These are phyloP conservation scores for Clarias platycephalus DNA, from an alignment of 2,797 vertebrate genomes.

Conservation along the genomic window DNA sequence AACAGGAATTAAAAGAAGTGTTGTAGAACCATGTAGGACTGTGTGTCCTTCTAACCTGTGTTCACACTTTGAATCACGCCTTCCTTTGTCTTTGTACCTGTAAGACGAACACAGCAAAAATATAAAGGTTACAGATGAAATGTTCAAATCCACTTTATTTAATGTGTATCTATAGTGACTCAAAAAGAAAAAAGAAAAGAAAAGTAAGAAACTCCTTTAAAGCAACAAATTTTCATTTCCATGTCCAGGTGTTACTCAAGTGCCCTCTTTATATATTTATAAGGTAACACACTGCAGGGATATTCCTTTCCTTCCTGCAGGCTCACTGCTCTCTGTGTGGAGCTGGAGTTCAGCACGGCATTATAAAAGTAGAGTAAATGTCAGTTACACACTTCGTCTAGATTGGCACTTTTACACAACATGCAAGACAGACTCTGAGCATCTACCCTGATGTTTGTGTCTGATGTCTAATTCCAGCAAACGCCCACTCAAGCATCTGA, in stretches of 20 bases:
- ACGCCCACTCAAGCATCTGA: background rate
- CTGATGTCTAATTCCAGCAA: background rate
- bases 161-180: background rate
- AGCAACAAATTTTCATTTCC: background rate
- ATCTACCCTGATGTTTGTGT: background rate
- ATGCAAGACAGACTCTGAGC: background rate
- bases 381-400: constrained; percentile 9
- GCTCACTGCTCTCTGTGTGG: constrained; percentile 1
- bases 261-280: background rate
- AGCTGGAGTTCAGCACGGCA: constrained; percentile 22
- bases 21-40: background rate
- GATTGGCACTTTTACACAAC: background rate
- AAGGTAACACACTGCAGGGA: background rate
- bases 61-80: constrained; percentile 87
- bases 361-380: constrained; percentile 31
- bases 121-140: background rate
- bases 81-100: constrained; percentile 93
- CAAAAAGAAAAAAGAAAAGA: background rate
- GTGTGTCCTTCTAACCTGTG: constrained; percentile 76
- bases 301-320: background rate
- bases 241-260: background rate
- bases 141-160: background rate
- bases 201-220: background rate
- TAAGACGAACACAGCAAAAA: constrained; percentile 3
- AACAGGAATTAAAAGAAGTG: background rate